Base-by-base conservation (phyloP, 2,797 vertebrate species). In the Pipistrellus pygmaeus region DNA sequence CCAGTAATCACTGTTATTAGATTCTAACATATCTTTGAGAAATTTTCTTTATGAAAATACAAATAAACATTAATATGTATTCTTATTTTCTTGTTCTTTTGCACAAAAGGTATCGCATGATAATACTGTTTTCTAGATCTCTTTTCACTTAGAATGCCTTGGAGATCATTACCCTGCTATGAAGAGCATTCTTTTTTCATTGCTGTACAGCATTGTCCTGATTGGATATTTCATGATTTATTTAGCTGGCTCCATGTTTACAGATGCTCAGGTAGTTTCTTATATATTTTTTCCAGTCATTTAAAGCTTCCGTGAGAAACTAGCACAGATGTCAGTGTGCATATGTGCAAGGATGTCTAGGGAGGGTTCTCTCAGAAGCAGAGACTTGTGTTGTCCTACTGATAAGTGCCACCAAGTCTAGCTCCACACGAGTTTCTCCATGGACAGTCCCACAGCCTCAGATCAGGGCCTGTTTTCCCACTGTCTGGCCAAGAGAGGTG, bases 1-100 rank as follows among this genome's bases (percentile, higher is more conserved):
- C 53, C 5, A n/a, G 10, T 18, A 75, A 69, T 48, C 44, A 75
- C 71, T 44, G 12, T 85, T 13, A 85, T 27, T 53, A 62, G 25
- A 44, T 44, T 90, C 23, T 23, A 85, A 53, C 21, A 93, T 25
- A 88, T 27, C 18, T 41, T 77, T 73, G 21, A 6, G 68, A 89
- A 44, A 2, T 78, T 88, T 83, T 81, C 23, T 64, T 75, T 69
- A 85, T 71, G 53, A 86, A 88, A 88, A 87, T 55, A 68, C 15
- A 88, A 88, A 85, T 17, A 53, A 88, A 53, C 6, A 69, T 25
- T 6, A 46, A 25, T 71, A 44, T n/a, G 27, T 25, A 62, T 62
- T 69, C n/a, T 85, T 41, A 51, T 46, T n/a, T 78, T 60, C 51
- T 77, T 92, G 25, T 6, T 55, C 38, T 77, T 35, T 2, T 44